phyloP scores from a whole-genome alignment of 1,140 invertebrate species.

The Sminthurinus signatus region DNA sequence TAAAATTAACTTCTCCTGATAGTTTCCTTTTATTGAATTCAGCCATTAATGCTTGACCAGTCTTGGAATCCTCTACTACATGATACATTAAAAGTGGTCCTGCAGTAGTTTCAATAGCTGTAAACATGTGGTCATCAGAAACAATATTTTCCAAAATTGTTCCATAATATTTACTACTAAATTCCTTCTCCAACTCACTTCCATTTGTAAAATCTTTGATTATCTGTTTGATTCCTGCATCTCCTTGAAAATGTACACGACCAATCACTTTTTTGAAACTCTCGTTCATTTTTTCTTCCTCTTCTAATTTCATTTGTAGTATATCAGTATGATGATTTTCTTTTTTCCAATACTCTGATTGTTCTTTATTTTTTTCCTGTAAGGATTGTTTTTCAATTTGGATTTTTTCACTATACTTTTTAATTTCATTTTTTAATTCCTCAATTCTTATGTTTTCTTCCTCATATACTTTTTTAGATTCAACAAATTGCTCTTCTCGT shows the following conservation, averaged over 20 bases:
- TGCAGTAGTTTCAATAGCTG: constrained; percentile 22
- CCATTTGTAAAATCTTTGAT: background rate
- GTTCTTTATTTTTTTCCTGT: too few relatives aligned
- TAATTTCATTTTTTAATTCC: too few relatives aligned
- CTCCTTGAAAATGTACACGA: background rate
- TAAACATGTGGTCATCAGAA: constrained; percentile 8
- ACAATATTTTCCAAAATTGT: constrained; percentile 18
- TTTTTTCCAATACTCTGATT: too few relatives aligned
- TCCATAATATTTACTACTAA: constrained; percentile 21
- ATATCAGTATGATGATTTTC: too few relatives aligned
- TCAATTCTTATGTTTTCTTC: too few relatives aligned
- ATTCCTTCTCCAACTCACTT: background rate
- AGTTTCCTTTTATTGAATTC: constrained; percentile 22
- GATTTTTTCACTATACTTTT: too few relatives aligned
- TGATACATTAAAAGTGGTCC: constrained; percentile 25
- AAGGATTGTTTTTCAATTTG: too few relatives aligned
- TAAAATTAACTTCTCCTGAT: constrained; percentile 20
- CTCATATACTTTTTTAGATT: too few relatives aligned
- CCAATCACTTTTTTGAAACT: background rate
- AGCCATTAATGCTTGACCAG: constrained; percentile 12
- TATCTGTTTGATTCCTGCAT: background rate
- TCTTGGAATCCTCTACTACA: constrained; percentile 11
- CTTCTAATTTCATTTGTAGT: background rate
- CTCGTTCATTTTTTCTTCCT: background rate
- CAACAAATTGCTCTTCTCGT: too few relatives aligned